Evolutionary conservation across 1,140 invertebrate genomes (phyloP), one percentile per base, ranked within the genome.

Genomic region (Laupala kohalensis): DNA sequence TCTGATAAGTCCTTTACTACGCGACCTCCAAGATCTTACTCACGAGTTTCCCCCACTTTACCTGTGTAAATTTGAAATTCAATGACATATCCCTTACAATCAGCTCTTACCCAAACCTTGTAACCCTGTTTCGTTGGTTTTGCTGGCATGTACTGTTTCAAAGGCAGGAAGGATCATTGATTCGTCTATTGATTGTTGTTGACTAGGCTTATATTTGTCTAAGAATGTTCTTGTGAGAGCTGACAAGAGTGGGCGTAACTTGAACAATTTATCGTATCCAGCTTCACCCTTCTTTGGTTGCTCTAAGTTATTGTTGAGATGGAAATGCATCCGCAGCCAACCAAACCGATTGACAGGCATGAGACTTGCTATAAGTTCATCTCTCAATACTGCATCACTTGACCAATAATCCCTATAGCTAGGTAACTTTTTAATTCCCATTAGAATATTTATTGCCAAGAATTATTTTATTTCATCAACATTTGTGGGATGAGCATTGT

Each of bases 301-400:
- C 5, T 67, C 5, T 0, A 9, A 25, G 25, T 71, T 71, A n/a
- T 71, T 53, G 28, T 73, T 74, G 15, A 73, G 1, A 64, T 71
- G 72, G 19, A 67, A 25, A 75, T 75, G 63, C 28, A 73, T 69
- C 67, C 81, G 74, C 70, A 80, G 69, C 73, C 78, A 80, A 68
- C 78, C 76, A 73, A 82, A 82, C 62, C 80, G 69, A 74, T 80
- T 81, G 15, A 81, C 69, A 65, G 77, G 70, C 80, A 82, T 82
- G 29, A 78, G 53, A 69, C 71, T 74, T 72, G 76, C 74, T 67
- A 82, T 78, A 72, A 78, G 78, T 67, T 75, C 30, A 73, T 80
- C 78, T 71, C 75, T 65, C 53, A 82, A 77, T 74, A 78, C 75
- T 68, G 72, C 28, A 76, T 80, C 77, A 29, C 72, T 73, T 69